phyloP scores from a whole-genome alignment of 2,797 vertebrate genomes.

The Threskiornis aethiopicus region DNA sequence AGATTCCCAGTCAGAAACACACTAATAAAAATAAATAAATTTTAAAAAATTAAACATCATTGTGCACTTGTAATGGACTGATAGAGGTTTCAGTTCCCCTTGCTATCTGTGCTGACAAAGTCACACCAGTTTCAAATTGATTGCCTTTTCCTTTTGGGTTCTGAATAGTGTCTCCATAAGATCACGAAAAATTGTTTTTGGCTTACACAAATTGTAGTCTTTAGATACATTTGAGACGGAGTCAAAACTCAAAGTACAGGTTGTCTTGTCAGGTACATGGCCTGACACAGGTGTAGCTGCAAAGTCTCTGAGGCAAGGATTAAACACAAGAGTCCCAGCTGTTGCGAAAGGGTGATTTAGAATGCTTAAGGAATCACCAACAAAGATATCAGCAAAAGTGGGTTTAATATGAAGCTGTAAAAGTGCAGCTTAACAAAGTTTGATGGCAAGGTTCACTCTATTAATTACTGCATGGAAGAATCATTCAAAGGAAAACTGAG shows the following conservation, averaged over 20 bases:
- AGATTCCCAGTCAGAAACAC: neutral
- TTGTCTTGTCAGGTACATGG: neutral
- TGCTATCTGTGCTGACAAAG: neutral
- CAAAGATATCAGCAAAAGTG: too few relatives aligned
- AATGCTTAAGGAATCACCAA: too few relatives aligned
- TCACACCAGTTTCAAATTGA: neutral
- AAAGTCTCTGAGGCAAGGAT: neutral
- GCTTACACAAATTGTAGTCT: neutral
- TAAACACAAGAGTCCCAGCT: neutral
- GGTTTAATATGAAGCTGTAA: too few relatives aligned
- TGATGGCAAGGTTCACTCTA: too few relatives aligned
- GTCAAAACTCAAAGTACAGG: neutral
- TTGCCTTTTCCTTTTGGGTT: neutral
- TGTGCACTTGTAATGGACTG: neutral
- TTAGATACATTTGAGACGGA: neutral
- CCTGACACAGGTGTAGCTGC: neutral
- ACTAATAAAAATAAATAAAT: neutral
- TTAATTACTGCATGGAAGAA: too few relatives aligned
- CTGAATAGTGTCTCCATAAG: neutral
- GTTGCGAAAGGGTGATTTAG: too few relatives aligned
- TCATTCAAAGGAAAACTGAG: too few relatives aligned
- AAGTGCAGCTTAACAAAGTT: too few relatives aligned
- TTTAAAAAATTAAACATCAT: neutral
- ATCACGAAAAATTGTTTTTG: neutral
- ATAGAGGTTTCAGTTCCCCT: neutral